Evolutionary conservation across 2,113 vertebrate genomes (phyloP), one percentile per base, ranked within the genome.

Genomic region (Tautogolabrus adspersus): DNA sequence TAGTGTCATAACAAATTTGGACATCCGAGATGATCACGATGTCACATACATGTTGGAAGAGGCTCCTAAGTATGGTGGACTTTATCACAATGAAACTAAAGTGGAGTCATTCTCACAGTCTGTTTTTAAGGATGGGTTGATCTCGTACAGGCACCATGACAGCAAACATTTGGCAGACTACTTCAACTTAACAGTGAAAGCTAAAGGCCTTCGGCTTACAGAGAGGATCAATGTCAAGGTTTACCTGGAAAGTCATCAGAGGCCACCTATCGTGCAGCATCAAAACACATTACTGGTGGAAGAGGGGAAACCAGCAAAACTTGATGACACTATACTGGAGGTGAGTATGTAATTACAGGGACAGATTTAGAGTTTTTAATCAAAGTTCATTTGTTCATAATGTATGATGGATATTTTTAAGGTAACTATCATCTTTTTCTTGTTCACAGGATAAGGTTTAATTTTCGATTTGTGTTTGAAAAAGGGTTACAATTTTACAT

Each of bases 231-330:
- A 86, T 47, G 80, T 97, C 37, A 94, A 79, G 11, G 75, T 97
- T 21, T 96, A 93, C 82, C 93, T 96, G 69, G 95, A 97, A 85
- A 94, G 94, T 79, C 95, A 96, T 56, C 95, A 94, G 46, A 90
- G 88, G 71, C 94, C 89, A 2, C 94, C 93, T 30, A 92, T 88
- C 0, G 26, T 95, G 72, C 82, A 95, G 79, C 94, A 93, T 68
- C 94, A 88, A 73, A 93, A 91, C 66, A 86, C 1, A 46, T 86
- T 98, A 52, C 83, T 96, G 65, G 97, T 97, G 58, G 97, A 98
- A 82, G 97, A 98, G 90, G 96, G 96, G 67, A 96, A 96, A 79
- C 91, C 94, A 69, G 94, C 95, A 57, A 96, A 96, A 89, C 94
- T 97, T 66, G 95, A 92, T 23, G 94, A 89, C 85, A 91, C 88